These are phyloP conservation scores for Polydrusus tereticollis DNA, from an alignment of 2,888 invertebrate genomes.

Conservation along the genomic window DNA sequence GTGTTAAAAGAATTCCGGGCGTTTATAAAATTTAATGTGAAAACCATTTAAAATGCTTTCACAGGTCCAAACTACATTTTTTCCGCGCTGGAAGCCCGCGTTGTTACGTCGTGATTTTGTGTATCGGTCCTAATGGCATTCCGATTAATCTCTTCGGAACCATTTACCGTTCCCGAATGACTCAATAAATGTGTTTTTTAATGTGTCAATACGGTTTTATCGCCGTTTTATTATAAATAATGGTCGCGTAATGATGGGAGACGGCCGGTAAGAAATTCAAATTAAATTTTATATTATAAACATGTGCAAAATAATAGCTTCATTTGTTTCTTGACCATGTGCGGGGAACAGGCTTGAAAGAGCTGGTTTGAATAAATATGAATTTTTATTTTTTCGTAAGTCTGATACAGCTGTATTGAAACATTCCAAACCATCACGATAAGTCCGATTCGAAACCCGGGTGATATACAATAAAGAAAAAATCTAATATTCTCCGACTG, in stretches of 20 bases:
- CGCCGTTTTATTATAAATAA: neutral
- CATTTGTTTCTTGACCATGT: no score
- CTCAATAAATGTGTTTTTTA: conserved; percentile 20
- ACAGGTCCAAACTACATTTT: conserved; percentile 36
- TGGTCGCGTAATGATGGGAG: neutral
- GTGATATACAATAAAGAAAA: neutral
- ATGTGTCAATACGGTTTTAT: neutral
- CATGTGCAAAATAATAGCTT: no score
- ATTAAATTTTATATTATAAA: no score
- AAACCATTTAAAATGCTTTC: conserved; percentile 37
- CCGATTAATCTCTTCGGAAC: conserved; percentile 22
- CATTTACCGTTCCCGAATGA: neutral
- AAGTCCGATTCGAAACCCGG: no score
- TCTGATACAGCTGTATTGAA: no score
- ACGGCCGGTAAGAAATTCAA: neutral
- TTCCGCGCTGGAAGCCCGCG: conserved; percentile 4
- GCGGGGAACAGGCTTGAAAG: no score
- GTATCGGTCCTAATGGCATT: conserved; percentile 13
- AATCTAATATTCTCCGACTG: conserved; percentile 20
- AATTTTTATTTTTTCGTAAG: no score
- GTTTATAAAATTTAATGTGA: conserved; percentile 44
- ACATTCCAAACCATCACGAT: no score
- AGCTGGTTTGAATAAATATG: no score
- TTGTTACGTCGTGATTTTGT: neutral
- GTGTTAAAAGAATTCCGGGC: conserved; percentile 41